Conservation (phyloP, 2,113 vertebrate genomes). For the Eulemur macaco region DNA sequence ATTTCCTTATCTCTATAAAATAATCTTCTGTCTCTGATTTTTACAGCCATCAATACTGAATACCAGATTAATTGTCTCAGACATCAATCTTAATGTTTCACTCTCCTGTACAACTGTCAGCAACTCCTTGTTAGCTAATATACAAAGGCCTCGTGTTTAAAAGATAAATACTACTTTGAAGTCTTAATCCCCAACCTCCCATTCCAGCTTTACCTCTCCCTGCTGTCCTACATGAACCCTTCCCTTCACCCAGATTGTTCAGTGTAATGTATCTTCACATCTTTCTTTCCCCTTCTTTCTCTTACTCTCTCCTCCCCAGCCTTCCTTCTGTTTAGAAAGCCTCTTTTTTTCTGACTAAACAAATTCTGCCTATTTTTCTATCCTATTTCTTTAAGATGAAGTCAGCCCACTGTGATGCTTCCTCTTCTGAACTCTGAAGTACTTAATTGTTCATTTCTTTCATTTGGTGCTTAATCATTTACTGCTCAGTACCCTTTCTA, state of each 20-base stretch:
- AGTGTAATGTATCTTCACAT: background rate
- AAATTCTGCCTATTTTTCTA: background rate
- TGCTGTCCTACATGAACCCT: too few species aligned
- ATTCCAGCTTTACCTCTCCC: background rate
- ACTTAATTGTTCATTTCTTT: background rate
- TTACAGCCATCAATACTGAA: background rate
- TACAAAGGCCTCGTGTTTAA: background rate
- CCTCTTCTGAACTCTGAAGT: background rate
- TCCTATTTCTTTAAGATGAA: background rate
- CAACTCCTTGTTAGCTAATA: background rate
- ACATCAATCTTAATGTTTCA: background rate
- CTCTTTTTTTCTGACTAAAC: background rate
- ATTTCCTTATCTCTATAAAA: background rate
- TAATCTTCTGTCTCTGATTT: background rate
- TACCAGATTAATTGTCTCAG: background rate
- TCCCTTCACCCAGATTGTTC: background rate
- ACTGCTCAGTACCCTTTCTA: background rate
- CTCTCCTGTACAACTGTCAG: background rate
- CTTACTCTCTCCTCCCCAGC: too few species aligned
- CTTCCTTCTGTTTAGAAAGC: background rate
- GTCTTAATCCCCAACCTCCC: background rate
- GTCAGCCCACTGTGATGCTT: too few species aligned
- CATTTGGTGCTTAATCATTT: background rate
- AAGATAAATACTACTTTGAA: background rate
- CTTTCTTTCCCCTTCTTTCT: background rate